Evolutionary conservation across 2,113 vertebrate genomes (phyloP).

Genomic region (Myiagra hebetior): DNA sequence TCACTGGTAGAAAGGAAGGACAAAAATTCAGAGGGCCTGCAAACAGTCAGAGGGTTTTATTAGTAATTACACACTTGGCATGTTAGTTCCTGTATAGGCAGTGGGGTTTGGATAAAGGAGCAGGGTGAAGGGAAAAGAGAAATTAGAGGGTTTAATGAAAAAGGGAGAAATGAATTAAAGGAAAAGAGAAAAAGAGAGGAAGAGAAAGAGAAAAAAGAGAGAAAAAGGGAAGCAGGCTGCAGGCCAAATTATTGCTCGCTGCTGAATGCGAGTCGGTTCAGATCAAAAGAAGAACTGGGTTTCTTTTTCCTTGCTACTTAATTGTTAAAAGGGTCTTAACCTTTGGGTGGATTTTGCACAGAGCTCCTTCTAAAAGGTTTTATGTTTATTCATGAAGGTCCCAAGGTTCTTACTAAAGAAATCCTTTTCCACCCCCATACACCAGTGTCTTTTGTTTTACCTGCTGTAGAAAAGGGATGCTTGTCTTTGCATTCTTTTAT

Average conservation of each 20-base stretch:
- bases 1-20: fast-evolving
- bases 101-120: neutral
- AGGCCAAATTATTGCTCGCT: neutral
- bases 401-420: neutral
- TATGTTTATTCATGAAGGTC: neutral
- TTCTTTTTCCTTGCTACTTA: neutral
- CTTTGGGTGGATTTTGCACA: neutral
- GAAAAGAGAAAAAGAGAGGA: neutral
- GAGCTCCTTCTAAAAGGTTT: neutral
- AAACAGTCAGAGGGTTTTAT: neutral
- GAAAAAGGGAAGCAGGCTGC: neutral
- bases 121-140: neutral
- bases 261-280: neutral
- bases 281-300: neutral
- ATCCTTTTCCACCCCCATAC: neutral
- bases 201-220: neutral
- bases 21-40: neutral
- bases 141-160: neutral
- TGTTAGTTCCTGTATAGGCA: neutral
- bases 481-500: neutral
- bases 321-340: neutral
- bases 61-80: neutral
- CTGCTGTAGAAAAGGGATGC: neutral
- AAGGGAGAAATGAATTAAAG: neutral
- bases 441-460: neutral